Evolutionary conservation across 2,888 invertebrate genomes (phyloP), one percentile per base, ranked within the genome.

Genomic region (Chalcosyrphus nemorum): DNA sequence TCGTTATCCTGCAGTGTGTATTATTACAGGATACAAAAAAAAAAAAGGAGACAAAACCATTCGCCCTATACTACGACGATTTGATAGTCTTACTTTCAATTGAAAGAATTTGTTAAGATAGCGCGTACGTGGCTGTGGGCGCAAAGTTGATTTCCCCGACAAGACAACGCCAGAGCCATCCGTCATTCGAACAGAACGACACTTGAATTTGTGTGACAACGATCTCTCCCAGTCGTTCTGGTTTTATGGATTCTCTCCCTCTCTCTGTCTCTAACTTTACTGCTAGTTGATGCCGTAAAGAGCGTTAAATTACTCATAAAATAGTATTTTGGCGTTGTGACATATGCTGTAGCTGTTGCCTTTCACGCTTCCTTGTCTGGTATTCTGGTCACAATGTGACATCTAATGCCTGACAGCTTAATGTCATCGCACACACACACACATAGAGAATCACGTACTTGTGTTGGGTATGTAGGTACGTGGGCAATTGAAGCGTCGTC

Each of bases 231-330:
- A 50, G 5, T 50, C 66, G 38, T 66, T 56, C 45, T 35, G 13
- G 29, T 72, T 77, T 82, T 68, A 77, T 63, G 71, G 65, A 61
- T 66, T 66, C n/a, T n/a, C n/a, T n/a, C n/a, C n/a, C n/a, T n/a
- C n/a, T n/a, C n/a, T n/a, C n/a, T n/a, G n/a, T n/a, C n/a, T n/a
- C 77, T 61, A 57, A 72, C 72, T 66, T 82, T 74, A 63, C 61
- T 82, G 50, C 61, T 74, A 74, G 78, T 74, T 78, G 68, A 70
- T 84, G 82, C 57, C 41, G 78, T 78, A 74, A 74, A 68, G 74
- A 78, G 78, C 78, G 78, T 84, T 78, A 84, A 84, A 84, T 84
- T 74, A 78, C 78, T 84, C 78, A 84, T 78, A 84, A 78, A 78
- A 78, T 74, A 68, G 78, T 74, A 68, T 63, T 41, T 77, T 24